A percentile compares a stretch with the other conserved stretches of the same genome.
Evolutionary conservation across 2,797 vertebrate genomes (phyloP).

Genomic region (Chrosomus eos): DNA sequence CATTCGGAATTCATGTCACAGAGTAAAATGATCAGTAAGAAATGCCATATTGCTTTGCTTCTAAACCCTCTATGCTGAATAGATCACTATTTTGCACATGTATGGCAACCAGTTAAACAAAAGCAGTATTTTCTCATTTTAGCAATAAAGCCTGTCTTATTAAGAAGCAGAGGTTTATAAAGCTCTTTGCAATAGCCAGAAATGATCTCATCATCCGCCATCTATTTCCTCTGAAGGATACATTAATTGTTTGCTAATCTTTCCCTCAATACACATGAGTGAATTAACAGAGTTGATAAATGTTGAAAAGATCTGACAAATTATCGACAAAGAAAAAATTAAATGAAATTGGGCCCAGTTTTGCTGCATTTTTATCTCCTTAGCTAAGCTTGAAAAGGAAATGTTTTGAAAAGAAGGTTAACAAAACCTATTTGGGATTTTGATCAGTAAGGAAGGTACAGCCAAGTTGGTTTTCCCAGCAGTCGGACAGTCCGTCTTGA

Average conservation of each 20-base stretch:
- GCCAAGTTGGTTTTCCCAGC: not conserved
- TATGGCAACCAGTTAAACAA: not conserved
- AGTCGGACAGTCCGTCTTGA: no score
- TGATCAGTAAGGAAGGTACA: not conserved
- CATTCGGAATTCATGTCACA: not conserved
- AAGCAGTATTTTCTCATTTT: slow-evolving; percentile 1
- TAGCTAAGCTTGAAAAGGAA: not conserved
- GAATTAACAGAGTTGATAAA: not conserved
- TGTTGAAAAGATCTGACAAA: not conserved
- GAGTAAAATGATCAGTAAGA: not conserved
- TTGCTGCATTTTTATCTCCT: not conserved
- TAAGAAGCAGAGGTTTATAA: not conserved
- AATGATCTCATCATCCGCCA: not conserved
- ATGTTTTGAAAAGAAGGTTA: not conserved
- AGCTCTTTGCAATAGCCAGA: not conserved
- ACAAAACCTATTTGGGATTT: not conserved
- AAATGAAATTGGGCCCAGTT: not conserved
- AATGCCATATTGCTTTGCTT: not conserved
- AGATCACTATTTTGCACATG: not conserved
- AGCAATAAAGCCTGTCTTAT: not conserved
- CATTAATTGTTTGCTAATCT: not conserved
- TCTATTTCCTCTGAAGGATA: not conserved
- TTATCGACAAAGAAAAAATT: not conserved
- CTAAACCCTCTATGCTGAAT: no score
- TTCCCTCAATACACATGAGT: not conserved